Evolutionary conservation across 2,888 invertebrate species (phyloP).

Genomic region (Cheilosia soror): DNA sequence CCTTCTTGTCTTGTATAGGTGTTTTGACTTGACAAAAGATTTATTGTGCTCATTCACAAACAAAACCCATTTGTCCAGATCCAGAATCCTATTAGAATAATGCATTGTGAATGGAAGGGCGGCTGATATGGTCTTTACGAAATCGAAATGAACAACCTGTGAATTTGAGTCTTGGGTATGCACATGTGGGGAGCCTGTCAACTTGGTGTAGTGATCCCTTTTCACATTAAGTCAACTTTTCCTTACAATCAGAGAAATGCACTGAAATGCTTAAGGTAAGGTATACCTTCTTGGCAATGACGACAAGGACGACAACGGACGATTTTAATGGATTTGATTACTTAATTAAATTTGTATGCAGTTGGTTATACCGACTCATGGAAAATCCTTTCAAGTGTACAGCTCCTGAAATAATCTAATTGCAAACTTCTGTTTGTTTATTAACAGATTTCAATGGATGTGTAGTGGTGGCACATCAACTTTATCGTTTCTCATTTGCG

Average conservation of each 20-base stretch:
- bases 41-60: slow-evolving; percentile 57
- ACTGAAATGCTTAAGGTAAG: slow-evolving; percentile 44
- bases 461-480: slow-evolving; percentile 72
- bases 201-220: slow-evolving; percentile 20
- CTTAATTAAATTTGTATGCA: slow-evolving; percentile 75
- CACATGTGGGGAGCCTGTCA: slow-evolving; percentile 27
- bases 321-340: slow-evolving; percentile 75
- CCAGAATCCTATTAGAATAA: slow-evolving; percentile 74
- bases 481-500: slow-evolving; percentile 74
- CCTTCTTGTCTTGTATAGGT: slow-evolving; percentile 59
- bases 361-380: slow-evolving; percentile 39
- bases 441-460: slow-evolving; percentile 75
- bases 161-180: slow-evolving; percentile 3
- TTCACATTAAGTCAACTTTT: slow-evolving; percentile 53
- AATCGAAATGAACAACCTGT: slow-evolving; percentile 59
- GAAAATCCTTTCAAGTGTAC: slow-evolving; percentile 28
- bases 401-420: slow-evolving; percentile 71
- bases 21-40: slow-evolving; percentile 70
- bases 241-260: slow-evolving; percentile 51
- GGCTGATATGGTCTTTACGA: slow-evolving; percentile 24
- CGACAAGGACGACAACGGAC: slow-evolving; percentile 28
- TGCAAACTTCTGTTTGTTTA: slow-evolving; percentile 76
- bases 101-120: slow-evolving; percentile 52
- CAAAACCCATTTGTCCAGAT: slow-evolving; percentile 61
- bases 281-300: slow-evolving; percentile 8